phyloP scores from a whole-genome alignment of 2,888 invertebrate species.

The Torymus auratus region DNA sequence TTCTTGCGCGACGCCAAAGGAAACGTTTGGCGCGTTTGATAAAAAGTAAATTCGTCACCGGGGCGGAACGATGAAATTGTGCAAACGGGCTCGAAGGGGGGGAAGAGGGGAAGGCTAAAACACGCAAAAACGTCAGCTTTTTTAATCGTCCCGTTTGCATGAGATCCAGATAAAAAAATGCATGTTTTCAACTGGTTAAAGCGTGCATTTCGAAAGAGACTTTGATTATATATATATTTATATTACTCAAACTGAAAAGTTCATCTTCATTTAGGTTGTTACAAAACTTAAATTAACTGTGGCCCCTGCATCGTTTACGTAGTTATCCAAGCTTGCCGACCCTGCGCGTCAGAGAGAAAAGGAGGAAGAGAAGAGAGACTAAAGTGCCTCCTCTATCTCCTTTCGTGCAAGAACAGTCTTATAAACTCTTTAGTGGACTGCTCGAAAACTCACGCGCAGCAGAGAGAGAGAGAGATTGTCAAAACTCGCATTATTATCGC shows the following conservation, averaged over 20 bases:
- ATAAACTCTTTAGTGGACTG: constrained; percentile 36
- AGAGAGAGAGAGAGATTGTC: background rate
- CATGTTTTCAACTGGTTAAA: too few species aligned
- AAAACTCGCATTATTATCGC: constrained; percentile 2
- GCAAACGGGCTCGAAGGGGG: too few species aligned
- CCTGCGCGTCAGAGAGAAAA: too few species aligned
- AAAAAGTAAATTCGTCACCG: too few species aligned
- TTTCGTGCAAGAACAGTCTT: constrained; percentile 35
- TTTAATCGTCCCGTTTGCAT: too few species aligned
- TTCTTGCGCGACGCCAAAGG: too few species aligned
- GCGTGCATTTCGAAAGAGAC: background rate
- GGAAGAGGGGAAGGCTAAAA: too few species aligned
- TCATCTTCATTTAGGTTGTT: constrained; percentile 16
- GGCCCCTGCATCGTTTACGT: constrained; percentile 17
- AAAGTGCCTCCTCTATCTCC: constrained; percentile 36
- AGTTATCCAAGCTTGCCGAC: constrained; percentile 26
- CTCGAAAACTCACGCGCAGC: background rate
- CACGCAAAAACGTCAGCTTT: too few species aligned
- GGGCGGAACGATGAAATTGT: too few species aligned
- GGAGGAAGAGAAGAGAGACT: background rate
- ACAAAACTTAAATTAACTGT: constrained; percentile 34
- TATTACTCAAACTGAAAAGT: constrained; percentile 25
- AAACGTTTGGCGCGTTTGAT: too few species aligned
- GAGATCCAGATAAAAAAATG: too few species aligned
- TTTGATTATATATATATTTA: too few species aligned